Evolutionary conservation across 2,113 vertebrate genomes (phyloP).

Genomic region (Calonectris borealis): DNA sequence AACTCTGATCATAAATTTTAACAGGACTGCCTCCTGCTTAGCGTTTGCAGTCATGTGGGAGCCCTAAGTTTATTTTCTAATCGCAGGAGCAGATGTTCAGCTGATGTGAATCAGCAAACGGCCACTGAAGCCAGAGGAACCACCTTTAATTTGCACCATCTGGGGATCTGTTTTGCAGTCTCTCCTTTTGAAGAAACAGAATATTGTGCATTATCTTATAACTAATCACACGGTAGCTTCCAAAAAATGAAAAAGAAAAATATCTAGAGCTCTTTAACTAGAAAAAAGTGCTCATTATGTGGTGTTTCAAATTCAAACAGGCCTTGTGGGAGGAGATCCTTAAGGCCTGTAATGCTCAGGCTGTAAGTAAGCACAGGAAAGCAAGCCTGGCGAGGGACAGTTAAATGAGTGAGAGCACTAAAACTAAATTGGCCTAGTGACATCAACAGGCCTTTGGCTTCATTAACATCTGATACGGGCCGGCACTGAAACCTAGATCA

Average conservation of each 20-base stretch:
- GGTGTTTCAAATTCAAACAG: background rate
- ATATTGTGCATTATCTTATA: background rate
- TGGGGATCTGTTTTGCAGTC: background rate
- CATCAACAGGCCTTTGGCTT: background rate
- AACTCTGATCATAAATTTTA: background rate
- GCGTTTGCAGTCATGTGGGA: background rate
- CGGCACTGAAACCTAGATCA: background rate
- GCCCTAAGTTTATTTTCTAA: background rate
- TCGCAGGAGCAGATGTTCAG: conserved; percentile 10
- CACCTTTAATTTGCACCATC: background rate
- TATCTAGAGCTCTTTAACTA: background rate
- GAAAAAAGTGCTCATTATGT: background rate
- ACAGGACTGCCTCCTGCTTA: background rate
- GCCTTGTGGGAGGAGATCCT: background rate
- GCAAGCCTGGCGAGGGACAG: background rate
- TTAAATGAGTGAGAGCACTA: background rate
- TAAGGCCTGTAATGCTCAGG: background rate
- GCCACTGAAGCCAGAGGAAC: background rate
- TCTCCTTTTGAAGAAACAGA: background rate
- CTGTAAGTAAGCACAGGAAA: background rate
- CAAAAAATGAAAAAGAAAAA: background rate
- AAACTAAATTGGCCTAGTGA: background rate
- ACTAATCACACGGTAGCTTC: background rate
- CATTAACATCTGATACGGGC: background rate
- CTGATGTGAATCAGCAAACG: conserved; percentile 1